Evolutionary conservation across 1,140 invertebrate genomes (phyloP), one percentile per base, ranked within the genome.

Genomic region (Mya arenaria): DNA sequence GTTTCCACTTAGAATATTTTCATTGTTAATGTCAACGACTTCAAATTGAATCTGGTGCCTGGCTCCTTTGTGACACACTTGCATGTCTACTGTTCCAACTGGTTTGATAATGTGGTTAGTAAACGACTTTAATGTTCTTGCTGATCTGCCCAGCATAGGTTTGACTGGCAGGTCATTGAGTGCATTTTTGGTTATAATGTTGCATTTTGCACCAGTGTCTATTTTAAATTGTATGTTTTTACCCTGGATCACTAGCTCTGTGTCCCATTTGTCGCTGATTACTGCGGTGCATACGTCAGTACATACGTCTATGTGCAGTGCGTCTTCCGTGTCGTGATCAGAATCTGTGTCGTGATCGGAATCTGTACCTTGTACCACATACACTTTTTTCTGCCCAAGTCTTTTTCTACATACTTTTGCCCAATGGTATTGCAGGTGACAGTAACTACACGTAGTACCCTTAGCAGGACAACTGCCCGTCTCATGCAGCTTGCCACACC

Each of bases 181-280:
- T 39, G 32, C 10, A 15, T 34, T 41, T 34, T 75, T 75, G 10
- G 44, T 19, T 32, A 74, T 17, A 30, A 82, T 66, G 66, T 74
- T 77, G 37, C 62, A 78, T 30, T 71, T 82, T 8, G 63, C 73
- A 23, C 83, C 83, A 15, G 83, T 82, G 28, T 85, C 83, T 0
- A 82, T 77, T 6, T 66, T 30, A 28, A 85, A 82, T 44, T 30
- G 65, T 19, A 58, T n/a, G 1, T 44, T 23, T 60, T 80, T 73
- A 23, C 60, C 28, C 5, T 17, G 17, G 13, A 66, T 63, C 3
- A 34, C 5, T 15, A 80, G 2, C 4, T 56, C 30, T 1, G 58
- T 65, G 19, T 78, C 13, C 82, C 73, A 78, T 23, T 39, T 77
- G 32, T 83, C 34, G 4, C 25, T 23, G 25, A 23, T 41, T 10